These are phyloP conservation scores for Scaptomyza montana DNA, from an alignment of 1,140 invertebrate species.

Conservation along the genomic window DNA sequence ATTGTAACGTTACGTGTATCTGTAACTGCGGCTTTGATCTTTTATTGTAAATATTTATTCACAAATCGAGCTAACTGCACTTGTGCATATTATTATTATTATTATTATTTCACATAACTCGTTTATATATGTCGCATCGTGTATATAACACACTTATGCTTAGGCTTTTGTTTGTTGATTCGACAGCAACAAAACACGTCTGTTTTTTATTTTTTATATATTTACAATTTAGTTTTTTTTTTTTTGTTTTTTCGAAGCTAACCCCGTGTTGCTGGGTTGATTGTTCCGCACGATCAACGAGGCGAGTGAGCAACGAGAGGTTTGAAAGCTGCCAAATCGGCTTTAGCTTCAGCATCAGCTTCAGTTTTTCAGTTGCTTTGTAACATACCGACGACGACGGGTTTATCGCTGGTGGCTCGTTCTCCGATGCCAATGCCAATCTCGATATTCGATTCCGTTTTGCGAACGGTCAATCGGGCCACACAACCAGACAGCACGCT, in stretches of 20 bases:
- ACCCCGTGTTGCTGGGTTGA: constrained; percentile 25
- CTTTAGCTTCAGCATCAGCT: constrained; percentile 20
- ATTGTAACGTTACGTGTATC: constrained; percentile 37
- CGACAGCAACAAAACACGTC: constrained; percentile 36
- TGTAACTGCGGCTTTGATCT: constrained; percentile 11
- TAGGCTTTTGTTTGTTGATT: constrained; percentile 49
- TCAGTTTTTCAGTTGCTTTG: constrained; percentile 27
- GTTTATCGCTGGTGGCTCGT: constrained; percentile 37
- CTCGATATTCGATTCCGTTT: constrained; percentile 38
- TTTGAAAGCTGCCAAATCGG: constrained; percentile 46
- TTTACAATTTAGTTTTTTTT: constrained; percentile 30
- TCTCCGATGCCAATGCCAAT: constrained; percentile 25
- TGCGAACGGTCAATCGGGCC: constrained; percentile 24
- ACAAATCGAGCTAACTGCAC: constrained; percentile 7
- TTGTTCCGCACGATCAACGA: constrained; percentile 56
- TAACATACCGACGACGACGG: constrained; percentile 55
- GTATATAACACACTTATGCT: constrained; percentile 49
- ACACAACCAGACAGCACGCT: constrained; percentile 66
- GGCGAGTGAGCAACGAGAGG: constrained; percentile 34
- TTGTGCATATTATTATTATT: constrained; percentile 6
- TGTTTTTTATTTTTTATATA: constrained; percentile 43
- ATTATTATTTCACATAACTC: constrained; percentile 23
- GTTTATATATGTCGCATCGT: constrained; percentile 18
- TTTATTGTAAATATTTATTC: constrained; percentile 1
- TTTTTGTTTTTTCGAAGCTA: constrained; percentile 15